Base-by-base conservation (phyloP, 2,113 vertebrate genomes). In the Silurus asotus region DNA sequence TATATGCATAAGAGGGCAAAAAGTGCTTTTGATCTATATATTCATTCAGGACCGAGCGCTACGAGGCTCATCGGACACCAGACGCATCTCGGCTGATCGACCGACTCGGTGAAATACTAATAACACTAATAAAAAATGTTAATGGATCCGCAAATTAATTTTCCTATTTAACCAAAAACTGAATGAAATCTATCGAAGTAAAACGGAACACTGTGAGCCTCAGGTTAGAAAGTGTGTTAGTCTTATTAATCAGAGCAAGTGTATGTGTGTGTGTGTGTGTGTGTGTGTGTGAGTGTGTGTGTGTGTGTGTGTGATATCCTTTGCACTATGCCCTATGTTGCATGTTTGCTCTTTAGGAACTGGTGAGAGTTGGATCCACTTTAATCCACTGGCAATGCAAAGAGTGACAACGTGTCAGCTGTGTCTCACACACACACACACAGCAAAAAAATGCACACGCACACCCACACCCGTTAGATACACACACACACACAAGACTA, bases 211-310 rank as follows among this genome's bases (percentile, higher is more conserved):
- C 9, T 13, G 2, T 85, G 19, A n/a, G 20, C n/a, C 76, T 86
- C 59, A 82, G 72, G 76, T 59, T 83, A 88, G 90, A 89, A 90
- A 88, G 84, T 88, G 85, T 8, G 85, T 83, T 65, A 91, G 84
- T 70, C 78, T 23, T 10, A 81, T 79, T 48, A 87, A 84, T 83
- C 49, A 5, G 25, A 72, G 48, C 1, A 25, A 1, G 8, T 67
- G 62, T n/a, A 13, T 17, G 37, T 37, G 37, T 37, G 37, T 37
- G 37, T 37, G 1, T 37, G 37, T 37, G 37, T 37, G 37, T 37
- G 37, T 1, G 37, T 37, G 37, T 37, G 37, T 37, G 37, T 37
- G 37, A 2, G 37, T 37, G 37, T 37, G 37, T 37, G 37, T 37
- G 37, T 37, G 37, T 37, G 37, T 37, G 37, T 37, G 37, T 72